A percentile compares a stretch with the other conserved stretches of the same genome.
These are phyloP conservation scores for Solenodon paradoxus DNA, from an alignment of 2,113 vertebrate species.

Conservation along the genomic window DNA sequence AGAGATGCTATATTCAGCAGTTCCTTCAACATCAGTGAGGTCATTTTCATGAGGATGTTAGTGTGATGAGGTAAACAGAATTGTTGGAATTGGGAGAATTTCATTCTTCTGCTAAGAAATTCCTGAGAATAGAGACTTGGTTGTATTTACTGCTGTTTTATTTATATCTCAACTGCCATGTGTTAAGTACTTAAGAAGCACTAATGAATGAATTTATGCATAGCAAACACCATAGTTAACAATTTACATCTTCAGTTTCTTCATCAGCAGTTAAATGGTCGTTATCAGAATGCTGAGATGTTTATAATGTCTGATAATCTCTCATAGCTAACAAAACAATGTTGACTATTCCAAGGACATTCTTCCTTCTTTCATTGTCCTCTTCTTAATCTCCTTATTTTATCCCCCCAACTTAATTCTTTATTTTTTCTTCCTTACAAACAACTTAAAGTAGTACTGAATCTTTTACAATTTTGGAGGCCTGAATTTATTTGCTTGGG, in stretches of 20 bases:
- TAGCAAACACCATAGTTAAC: neutral
- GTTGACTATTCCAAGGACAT: neutral
- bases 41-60: neutral
- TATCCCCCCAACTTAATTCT: neutral
- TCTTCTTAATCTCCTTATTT: neutral
- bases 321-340: neutral
- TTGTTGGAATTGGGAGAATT: neutral
- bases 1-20: neutral
- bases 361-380: neutral
- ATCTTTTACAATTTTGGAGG: neutral
- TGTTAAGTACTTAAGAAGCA: neutral
- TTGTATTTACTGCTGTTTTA: neutral
- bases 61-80: neutral
- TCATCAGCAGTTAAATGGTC: neutral
- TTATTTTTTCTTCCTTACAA: neutral
- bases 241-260: neutral
- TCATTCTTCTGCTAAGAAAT: neutral
- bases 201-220: neutral
- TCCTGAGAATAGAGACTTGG: neutral
- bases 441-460: neutral
- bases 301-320: no score
- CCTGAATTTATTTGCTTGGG: neutral
- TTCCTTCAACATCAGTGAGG: neutral
- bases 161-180: neutral
- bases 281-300: neutral